Base-by-base conservation (phyloP, 2,113 vertebrate species). In the Pelecanus crispus region DNA sequence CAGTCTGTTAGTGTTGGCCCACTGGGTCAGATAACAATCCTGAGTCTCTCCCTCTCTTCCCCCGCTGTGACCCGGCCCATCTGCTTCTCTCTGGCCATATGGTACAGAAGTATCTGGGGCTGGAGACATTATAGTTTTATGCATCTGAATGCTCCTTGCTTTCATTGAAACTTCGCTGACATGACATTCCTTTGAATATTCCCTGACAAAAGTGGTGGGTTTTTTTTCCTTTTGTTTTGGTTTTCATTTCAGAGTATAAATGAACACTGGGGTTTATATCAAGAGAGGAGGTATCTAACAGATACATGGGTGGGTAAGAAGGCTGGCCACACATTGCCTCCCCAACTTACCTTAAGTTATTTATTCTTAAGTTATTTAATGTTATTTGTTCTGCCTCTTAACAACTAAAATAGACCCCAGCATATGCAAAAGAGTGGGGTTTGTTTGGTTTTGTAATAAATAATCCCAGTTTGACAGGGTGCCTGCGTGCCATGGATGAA, bases 41-140 rank as follows among this genome's bases (percentile, higher is more conserved):
- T 3, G 0, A 89, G 63, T 49, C 74, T 93, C 92, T 95, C 59
- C 70, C 85, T 96, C 92, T 94, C 75, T 97, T 95, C 94, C 91
- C 94, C 95, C 1, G 20, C 94, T 88, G 97, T 98, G 97, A 98
- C 96, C 97, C 31, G 22, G 92, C 95, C 98, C 98, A 97, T 98
- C 98, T 98, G 97, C 97, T 97, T 85, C 97, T 86, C 77, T 93
- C 68, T 86, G 74, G 95, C 92, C 97, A 98, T 97, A 97, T 97
- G 95, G 80, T 97, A 90, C 75, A 97, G 95, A 96, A 93, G 50
- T 94, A 72, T 62, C 89, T 73, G 62, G 67, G 66, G 84, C 65
- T 81, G 70, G 78, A 90, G 86, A 90, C 95, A 84, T 94, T 96
- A 94, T 47, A 83, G 84, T 71, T 94, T 90, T 90, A 87, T 94